Conservation (phyloP, 2,888 invertebrate species). For the Molanna angustata region DNA sequence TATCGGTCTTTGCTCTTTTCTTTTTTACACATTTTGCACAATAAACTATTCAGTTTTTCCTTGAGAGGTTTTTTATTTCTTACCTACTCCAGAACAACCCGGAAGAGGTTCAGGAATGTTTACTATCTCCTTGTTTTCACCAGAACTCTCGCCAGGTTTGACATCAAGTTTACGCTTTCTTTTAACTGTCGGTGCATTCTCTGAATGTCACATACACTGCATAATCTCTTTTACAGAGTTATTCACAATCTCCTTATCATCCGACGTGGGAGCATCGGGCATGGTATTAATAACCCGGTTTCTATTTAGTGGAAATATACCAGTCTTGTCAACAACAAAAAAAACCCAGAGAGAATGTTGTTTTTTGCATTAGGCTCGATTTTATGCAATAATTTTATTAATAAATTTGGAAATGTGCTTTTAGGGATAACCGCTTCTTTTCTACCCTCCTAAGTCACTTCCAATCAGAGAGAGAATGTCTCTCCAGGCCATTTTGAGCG, state of each 20-base stretch:
- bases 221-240: background rate
- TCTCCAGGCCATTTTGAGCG: too few relatives aligned
- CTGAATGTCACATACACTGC: background rate
- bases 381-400: background rate
- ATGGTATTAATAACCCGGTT: background rate
- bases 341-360: background rate
- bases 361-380: background rate
- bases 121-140: background rate
- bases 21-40: background rate
- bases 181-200: too few relatives aligned
- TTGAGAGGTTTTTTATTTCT: background rate
- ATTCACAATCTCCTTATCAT: background rate
- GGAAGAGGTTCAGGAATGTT: background rate
- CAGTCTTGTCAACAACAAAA: background rate
- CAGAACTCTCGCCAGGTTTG: background rate
- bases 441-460: background rate
- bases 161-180: background rate
- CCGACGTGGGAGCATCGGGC: background rate
- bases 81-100: background rate
- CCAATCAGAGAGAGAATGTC: background rate
- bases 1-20: background rate
- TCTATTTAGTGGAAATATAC: background rate
- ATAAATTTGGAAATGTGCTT: background rate
- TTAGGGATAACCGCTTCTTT: background rate
- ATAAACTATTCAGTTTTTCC: background rate